phyloP scores from a whole-genome alignment of 1,140 invertebrate genomes.

The Drosophila kikkawai region DNA sequence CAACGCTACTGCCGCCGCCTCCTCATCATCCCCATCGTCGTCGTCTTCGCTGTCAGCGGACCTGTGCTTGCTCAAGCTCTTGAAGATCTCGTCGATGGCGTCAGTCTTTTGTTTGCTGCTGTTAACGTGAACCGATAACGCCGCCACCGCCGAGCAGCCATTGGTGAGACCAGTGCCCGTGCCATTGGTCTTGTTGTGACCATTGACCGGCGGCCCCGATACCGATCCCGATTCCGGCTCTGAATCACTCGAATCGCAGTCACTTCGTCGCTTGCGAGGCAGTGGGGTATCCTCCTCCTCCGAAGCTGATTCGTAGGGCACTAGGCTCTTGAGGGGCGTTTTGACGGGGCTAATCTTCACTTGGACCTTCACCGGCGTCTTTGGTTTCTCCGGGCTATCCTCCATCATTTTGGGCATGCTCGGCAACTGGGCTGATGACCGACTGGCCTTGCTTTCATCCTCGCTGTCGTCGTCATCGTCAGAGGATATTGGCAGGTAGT shows the following conservation, averaged over 20 bases:
- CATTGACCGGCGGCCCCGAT: slow-evolving; percentile 32
- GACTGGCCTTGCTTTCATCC: slow-evolving; percentile 47
- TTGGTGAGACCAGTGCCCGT: slow-evolving; percentile 13
- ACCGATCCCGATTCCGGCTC: slow-evolving; percentile 35
- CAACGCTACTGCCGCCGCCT: neutral
- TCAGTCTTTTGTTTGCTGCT: slow-evolving; percentile 80
- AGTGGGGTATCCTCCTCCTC: slow-evolving; percentile 69
- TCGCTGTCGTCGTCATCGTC: slow-evolving; percentile 67
- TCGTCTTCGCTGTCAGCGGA: slow-evolving; percentile 37
- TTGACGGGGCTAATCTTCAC: slow-evolving; percentile 47
- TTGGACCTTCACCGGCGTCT: slow-evolving; percentile 54
- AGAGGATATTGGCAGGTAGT: slow-evolving; percentile 76
- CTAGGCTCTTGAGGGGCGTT: slow-evolving; percentile 74
- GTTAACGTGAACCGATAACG: slow-evolving; percentile 62
- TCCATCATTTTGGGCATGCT: slow-evolving; percentile 74
- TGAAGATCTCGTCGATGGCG: slow-evolving; percentile 81
- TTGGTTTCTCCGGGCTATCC: slow-evolving; percentile 48
- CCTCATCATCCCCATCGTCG: slow-evolving; percentile 25
- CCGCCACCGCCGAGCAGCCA: slow-evolving; percentile 17
- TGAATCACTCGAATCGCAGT: slow-evolving; percentile 52
- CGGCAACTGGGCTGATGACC: slow-evolving; percentile 70
- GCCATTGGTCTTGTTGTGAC: slow-evolving; percentile 54
- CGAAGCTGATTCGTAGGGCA: slow-evolving; percentile 82
- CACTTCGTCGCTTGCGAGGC: slow-evolving; percentile 64
- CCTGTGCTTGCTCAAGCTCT: slow-evolving; percentile 68